Evolutionary conservation across 2,888 invertebrate genomes (phyloP).

Genomic region (Harpagoxenus sublaevis): DNA sequence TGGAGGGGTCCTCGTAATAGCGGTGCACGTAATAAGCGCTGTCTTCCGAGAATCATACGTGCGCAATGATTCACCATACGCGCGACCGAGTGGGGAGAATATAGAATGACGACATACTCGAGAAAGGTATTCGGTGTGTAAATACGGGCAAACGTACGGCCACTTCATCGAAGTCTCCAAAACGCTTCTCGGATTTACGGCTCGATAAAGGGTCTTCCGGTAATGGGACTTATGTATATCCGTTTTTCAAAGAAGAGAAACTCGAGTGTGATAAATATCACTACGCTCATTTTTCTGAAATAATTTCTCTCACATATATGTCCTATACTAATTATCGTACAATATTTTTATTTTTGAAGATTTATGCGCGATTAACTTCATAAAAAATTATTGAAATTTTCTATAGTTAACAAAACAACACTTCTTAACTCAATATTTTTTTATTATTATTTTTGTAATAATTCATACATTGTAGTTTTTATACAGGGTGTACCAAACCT

Average conservation of each 20-base stretch:
- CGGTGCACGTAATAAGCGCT: conserved; percentile 42
- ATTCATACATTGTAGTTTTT: neutral
- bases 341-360: neutral
- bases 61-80: conserved; percentile 64
- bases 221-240: neutral
- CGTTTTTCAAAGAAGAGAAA: neutral
- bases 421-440: neutral
- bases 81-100: conserved; percentile 17
- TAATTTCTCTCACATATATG: neutral
- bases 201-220: neutral
- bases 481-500: no score
- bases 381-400: neutral
- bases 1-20: conserved; percentile 59
- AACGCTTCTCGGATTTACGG: conserved; percentile 11
- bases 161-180: conserved; percentile 41
- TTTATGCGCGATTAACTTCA: neutral
- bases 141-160: conserved; percentile 42
- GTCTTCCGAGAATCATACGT: conserved; percentile 59
- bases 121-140: conserved; percentile 55
- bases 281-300: neutral
- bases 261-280: neutral
- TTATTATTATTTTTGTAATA: neutral
- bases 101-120: conserved; percentile 37
- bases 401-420: neutral
- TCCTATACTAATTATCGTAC: neutral